Evolutionary conservation across 2,113 vertebrate species (phyloP).

Genomic region (Thymallus thymallus): DNA sequence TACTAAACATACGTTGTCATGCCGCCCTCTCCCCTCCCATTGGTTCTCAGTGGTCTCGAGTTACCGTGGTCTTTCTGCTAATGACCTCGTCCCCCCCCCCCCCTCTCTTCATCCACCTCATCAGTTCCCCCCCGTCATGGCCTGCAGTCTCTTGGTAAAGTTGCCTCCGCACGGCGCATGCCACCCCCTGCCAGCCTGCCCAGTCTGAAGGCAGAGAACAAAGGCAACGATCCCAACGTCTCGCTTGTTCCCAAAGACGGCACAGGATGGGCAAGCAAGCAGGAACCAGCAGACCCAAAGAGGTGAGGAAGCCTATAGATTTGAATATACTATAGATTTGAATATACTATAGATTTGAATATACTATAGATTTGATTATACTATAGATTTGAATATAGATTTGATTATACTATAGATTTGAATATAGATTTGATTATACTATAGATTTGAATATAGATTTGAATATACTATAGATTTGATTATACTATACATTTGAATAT

Average conservation of each 20-base stretch:
- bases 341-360: no score
- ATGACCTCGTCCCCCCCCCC: constrained; percentile 12
- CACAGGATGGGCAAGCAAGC: constrained; percentile 98
- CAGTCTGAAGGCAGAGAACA: constrained; percentile 96
- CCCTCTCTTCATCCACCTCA: constrained; percentile 9
- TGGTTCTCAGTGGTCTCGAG: constrained; percentile 32
- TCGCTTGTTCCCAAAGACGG: constrained; percentile 95
- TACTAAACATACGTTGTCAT: no score
- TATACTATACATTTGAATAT: no score
- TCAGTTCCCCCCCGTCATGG: constrained; percentile 93
- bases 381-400: no score
- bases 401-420: no score
- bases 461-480: no score
- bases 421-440: no score
- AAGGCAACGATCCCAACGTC: constrained; percentile 97
- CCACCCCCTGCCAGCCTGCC: constrained; percentile 93
- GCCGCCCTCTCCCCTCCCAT: neutral
- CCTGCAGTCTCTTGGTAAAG: constrained; percentile 97
- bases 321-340: no score
- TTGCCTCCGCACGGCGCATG: constrained; percentile 94
- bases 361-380: no score
- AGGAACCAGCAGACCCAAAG: constrained; percentile 94
- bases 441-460: no score
- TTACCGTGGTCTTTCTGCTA: constrained; percentile 47
- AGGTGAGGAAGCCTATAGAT: constrained; percentile 73